Conservation (phyloP, 2,113 vertebrate genomes). For the Entelurus aequoreus region DNA sequence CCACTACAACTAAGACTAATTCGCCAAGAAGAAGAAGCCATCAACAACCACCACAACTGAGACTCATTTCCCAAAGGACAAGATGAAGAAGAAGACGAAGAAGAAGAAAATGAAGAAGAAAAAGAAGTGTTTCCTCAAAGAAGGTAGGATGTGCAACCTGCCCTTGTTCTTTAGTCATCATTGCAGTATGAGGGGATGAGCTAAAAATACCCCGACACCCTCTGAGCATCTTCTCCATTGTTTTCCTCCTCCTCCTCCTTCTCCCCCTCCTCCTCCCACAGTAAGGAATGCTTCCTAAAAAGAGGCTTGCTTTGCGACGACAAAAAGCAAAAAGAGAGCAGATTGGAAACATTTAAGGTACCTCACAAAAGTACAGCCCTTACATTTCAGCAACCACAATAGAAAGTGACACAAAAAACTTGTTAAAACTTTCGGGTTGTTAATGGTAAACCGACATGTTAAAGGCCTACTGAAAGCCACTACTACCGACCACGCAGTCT, state of each 20-base stretch:
- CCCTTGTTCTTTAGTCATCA: slow-evolving; percentile 53
- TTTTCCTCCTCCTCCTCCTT: slow-evolving; percentile 44
- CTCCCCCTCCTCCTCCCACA: slow-evolving; percentile 53
- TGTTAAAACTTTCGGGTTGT: no score
- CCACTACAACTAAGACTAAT: no score
- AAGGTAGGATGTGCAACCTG: slow-evolving; percentile 45
- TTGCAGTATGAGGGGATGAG: slow-evolving; percentile 39
- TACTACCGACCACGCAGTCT: no score
- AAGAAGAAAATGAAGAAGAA: background rate
- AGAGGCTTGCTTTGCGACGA: slow-evolving; percentile 3
- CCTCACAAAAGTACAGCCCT: no score
- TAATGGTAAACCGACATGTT: no score
- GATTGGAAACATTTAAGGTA: slow-evolving; percentile 3
- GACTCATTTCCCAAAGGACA: background rate
- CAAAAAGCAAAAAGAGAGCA: no score
- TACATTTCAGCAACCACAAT: no score
- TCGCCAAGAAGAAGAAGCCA: no score
- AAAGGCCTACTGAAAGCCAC: no score
- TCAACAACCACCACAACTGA: no score
- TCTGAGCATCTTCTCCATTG: slow-evolving; percentile 48
- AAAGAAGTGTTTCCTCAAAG: slow-evolving; percentile 26
- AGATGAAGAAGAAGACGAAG: background rate
- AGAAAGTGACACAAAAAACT: no score
- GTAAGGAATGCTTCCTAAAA: slow-evolving; percentile 46
- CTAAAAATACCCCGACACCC: slow-evolving; percentile 60